Percentiles rank a stretch among this genome's conserved stretches.
These are phyloP conservation scores for Dolichoris vasculosae DNA, from an alignment of 1,140 invertebrate species.

Conservation along the genomic window DNA sequence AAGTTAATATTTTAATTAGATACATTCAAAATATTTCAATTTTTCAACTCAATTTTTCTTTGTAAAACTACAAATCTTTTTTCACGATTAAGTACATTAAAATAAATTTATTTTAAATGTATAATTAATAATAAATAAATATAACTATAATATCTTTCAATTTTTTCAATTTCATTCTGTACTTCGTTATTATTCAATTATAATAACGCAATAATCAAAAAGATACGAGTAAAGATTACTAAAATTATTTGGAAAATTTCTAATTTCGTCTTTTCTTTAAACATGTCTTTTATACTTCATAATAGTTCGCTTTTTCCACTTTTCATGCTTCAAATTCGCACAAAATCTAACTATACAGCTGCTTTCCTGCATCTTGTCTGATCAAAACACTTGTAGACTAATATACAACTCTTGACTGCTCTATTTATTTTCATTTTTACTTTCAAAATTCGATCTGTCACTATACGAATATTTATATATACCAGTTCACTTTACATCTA, in stretches of 20 bases:
- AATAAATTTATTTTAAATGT: no score
- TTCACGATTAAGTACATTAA: no score
- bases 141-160: no score
- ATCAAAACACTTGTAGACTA: slow-evolving; percentile 36
- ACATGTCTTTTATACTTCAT: slow-evolving; percentile 35
- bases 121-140: no score
- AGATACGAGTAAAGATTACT: no score
- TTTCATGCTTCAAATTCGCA: slow-evolving; percentile 44
- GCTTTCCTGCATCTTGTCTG: slow-evolving; percentile 42
- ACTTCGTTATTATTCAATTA: no score
- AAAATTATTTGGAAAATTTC: background rate
- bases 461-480: background rate
- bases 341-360: slow-evolving; percentile 37
- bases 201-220: no score
- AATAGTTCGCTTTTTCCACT: slow-evolving; percentile 30
- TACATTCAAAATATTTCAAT: no score
- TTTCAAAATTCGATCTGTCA: slow-evolving; percentile 44
- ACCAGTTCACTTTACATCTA: background rate
- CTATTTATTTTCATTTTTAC: slow-evolving; percentile 11
- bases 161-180: no score
- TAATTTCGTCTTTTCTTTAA: slow-evolving; percentile 29
- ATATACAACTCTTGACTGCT: slow-evolving; percentile 28
- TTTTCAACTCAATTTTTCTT: no score
- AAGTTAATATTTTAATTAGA: background rate
- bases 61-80: no score